Conservation (phyloP, 1,140 invertebrate species). For the Melitaea cinxia region DNA sequence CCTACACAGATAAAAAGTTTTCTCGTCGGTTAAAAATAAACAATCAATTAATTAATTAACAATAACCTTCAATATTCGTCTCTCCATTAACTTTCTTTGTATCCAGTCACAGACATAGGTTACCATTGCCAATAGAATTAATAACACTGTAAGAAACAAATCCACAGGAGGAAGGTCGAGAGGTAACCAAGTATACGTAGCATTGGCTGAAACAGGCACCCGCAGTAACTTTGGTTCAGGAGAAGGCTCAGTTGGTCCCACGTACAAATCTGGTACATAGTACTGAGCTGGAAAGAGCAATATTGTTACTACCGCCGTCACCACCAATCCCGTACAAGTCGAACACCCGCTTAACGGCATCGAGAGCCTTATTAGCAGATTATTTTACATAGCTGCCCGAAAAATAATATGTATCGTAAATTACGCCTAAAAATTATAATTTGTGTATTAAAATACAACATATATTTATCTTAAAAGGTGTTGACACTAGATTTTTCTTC, state of each 20-base stretch:
- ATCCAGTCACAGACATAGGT: conserved; percentile 69
- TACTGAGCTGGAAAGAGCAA: conserved; percentile 61
- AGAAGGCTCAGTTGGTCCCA: background rate
- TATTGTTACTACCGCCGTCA: conserved; percentile 55
- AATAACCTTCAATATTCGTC: conserved; percentile 63
- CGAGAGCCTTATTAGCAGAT: conserved; percentile 5
- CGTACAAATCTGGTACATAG: conserved; percentile 56
- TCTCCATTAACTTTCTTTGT: conserved; percentile 71
- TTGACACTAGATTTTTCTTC: conserved; percentile 8
- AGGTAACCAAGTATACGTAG: conserved; percentile 39
- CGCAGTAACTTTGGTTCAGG: conserved; percentile 23
- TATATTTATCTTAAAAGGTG: background rate
- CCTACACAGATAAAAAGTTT: too few species aligned
- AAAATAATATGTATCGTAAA: background rate
- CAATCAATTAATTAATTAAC: background rate
- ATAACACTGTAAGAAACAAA: conserved; percentile 45
- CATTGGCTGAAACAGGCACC: background rate
- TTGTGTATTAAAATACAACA: background rate
- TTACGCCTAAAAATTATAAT: conserved; percentile 1
- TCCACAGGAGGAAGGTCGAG: conserved; percentile 54
- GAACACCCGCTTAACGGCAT: conserved; percentile 63
- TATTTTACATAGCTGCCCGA: background rate
- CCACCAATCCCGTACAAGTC: conserved; percentile 55
- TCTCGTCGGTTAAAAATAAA: too few species aligned
- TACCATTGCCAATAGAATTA: conserved; percentile 48